Evolutionary conservation across 2,888 invertebrate species (phyloP), one percentile per base, ranked within the genome.

Genomic region (Sphecodes monilicornis): DNA sequence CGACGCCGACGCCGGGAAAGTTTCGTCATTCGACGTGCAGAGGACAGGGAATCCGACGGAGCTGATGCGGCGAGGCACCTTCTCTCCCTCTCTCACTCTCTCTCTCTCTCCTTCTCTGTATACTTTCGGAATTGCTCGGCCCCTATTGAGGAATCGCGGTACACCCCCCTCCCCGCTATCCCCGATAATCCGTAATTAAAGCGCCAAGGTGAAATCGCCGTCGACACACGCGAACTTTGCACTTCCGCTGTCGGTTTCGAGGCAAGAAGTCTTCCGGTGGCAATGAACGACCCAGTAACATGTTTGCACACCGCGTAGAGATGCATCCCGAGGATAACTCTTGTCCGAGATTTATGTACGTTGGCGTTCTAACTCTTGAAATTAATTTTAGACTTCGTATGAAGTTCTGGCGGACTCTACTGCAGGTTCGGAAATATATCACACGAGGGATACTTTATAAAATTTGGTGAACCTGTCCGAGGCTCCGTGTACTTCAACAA

Each of bases 21-120:
- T 93, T 93, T 93, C 91, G 93, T 92, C 93, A 86, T 86, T 88
- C 87, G 75, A 69, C 46, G 46, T 77, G 76, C 71, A 83, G n/a
- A n/a, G 77, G 75, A 79, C 75, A 78, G 79, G 60, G 26, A 57
- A 57, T 57, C 57, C 57, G 57, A 57, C 57, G 57, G 57, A 26
- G 57, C 57, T 57, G 57, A 57, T 57, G 57, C 57, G 57, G 26
- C 57, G 54, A 18, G n/a, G 54, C 11, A 11, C 10, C 39, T 70
- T 60, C n/a, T 68, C 11, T 43, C 43, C 16, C 43, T 16, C 43
- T 18, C 43, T 43, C 43, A 5, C 43, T 43, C 16, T 18, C 43
- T 4, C 43, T 1, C 43, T 46, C 43, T 46, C 46, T 50, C 46
- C 18, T 22, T 57, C 57, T 41, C 16, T 46, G 72, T 66, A 77